These are phyloP conservation scores for Heteromyza rotundicornis DNA, from an alignment of 2,888 invertebrate species.

Conservation along the genomic window DNA sequence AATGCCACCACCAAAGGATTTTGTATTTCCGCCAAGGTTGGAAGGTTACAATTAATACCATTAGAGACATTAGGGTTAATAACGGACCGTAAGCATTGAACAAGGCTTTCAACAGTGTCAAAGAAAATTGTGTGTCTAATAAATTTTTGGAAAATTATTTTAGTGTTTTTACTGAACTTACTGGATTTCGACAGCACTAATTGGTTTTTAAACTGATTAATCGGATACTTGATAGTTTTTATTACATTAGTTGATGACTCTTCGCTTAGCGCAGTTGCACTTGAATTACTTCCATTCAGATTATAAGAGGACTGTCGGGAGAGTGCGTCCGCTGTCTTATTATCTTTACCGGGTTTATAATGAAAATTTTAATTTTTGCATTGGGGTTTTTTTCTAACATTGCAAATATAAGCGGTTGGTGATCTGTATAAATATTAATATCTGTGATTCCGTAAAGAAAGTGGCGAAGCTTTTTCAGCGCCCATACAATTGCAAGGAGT, in stretches of 20 bases:
- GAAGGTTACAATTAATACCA: too few relatives aligned
- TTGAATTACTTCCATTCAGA: conserved; percentile 5
- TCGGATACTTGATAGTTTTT: conserved; percentile 10
- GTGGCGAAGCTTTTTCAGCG: conserved; percentile 46
- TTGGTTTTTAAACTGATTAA: conserved; percentile 28
- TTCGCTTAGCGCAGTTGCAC: conserved; percentile 19
- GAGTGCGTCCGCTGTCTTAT: conserved; percentile 19
- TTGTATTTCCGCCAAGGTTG: too few relatives aligned
- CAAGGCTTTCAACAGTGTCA: too few relatives aligned
- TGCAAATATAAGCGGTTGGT: conserved; percentile 31
- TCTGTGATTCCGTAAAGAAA: conserved; percentile 48
- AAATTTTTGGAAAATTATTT: too few relatives aligned
- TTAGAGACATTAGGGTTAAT: too few relatives aligned
- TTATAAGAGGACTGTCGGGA: conserved; percentile 24
- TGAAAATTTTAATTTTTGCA: conserved; percentile 24
- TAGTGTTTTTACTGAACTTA: conserved; percentile 10
- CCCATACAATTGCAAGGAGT: conserved; percentile 22
- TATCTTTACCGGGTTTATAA: too few relatives aligned
- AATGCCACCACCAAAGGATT: too few relatives aligned
- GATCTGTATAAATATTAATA: conserved; percentile 28
- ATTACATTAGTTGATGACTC: conserved; percentile 21
- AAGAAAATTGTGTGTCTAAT: too few relatives aligned
- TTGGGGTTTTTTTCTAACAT: conserved; percentile 30
- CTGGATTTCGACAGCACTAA: conserved; percentile 19
- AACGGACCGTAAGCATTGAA: too few relatives aligned